These are phyloP conservation scores for Caenorhabditis becei DNA, from an alignment of 2,888 invertebrate genomes.

Conservation along the genomic window DNA sequence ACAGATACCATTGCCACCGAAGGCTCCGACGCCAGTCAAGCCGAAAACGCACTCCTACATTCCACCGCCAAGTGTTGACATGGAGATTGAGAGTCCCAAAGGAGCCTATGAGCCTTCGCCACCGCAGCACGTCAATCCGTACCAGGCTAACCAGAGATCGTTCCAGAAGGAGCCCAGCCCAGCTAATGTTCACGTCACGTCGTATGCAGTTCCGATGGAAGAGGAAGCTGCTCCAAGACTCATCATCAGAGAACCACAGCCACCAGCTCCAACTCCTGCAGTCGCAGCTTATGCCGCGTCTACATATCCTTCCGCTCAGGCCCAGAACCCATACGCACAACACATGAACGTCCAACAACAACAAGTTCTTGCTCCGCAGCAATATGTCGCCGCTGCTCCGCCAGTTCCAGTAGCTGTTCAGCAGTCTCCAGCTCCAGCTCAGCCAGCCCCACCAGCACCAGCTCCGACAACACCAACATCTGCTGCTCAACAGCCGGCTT, in stretches of 20 bases:
- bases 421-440: not conserved
- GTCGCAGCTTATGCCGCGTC: not conserved
- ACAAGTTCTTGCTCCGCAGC: not conserved
- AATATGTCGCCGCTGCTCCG: not conserved
- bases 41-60: constrained; percentile 11
- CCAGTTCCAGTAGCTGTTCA: not conserved
- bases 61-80: constrained; percentile 34
- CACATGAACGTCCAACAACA: not conserved
- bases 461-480: not conserved
- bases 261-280: constrained; percentile 2
- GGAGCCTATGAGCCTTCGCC: constrained; percentile 4
- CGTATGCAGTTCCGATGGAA: constrained; percentile 32
- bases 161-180: not conserved
- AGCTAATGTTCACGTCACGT: not conserved
- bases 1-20: constrained; percentile 34
- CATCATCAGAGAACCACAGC: constrained; percentile 5
- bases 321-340: not conserved
- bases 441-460: not conserved
- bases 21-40: not conserved
- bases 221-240: constrained; percentile 29
- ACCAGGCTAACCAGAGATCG: not conserved
- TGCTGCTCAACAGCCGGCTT: constrained; percentile 16
- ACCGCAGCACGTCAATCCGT: constrained; percentile 17
- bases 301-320: not conserved
- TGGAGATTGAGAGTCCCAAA: constrained; percentile 20